A percentile compares a stretch with the other conserved stretches of the same genome.
Conservation (phyloP, 2,113 vertebrate genomes). For the Pelodiscus sinensis region DNA sequence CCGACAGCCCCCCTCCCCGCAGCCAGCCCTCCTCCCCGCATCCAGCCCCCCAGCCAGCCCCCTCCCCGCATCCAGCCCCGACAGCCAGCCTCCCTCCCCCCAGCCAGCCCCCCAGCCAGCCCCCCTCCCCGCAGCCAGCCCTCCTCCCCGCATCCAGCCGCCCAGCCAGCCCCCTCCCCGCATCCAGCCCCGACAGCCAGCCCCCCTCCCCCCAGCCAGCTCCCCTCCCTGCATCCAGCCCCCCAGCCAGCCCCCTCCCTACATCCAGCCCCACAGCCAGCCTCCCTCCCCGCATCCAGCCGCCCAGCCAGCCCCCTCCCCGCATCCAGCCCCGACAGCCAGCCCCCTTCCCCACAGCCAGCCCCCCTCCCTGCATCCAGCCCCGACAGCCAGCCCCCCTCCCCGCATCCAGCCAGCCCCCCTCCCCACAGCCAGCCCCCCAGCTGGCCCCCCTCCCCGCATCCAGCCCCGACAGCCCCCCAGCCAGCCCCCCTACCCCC, state of each 20-base stretch:
- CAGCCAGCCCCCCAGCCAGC: background rate
- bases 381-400: accelerated
- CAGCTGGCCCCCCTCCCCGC: too few relatives aligned
- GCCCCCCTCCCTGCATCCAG: accelerated
- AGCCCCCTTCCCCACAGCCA: accelerated
- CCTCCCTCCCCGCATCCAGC: too few relatives aligned
- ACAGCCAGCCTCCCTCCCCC: background rate
- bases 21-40: background rate
- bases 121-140: accelerated
- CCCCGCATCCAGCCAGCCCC: background rate
- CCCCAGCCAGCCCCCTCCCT: too few relatives aligned
- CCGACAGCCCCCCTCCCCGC: too few relatives aligned
- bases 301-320: background rate
- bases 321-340: background rate
- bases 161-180: background rate
- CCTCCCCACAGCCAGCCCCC: background rate
- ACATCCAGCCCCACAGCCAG: accelerated
- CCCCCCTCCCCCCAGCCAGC: background rate
- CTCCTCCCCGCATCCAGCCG: accelerated
- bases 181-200: background rate
- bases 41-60: slow-evolving; percentile 53
- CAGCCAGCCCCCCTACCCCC: too few relatives aligned
- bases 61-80: background rate
- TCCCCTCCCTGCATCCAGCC: too few relatives aligned
- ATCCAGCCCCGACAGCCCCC: too few relatives aligned